Evolutionary conservation across 2,113 vertebrate genomes (phyloP).

Genomic region (Nesogale talazaci): DNA sequence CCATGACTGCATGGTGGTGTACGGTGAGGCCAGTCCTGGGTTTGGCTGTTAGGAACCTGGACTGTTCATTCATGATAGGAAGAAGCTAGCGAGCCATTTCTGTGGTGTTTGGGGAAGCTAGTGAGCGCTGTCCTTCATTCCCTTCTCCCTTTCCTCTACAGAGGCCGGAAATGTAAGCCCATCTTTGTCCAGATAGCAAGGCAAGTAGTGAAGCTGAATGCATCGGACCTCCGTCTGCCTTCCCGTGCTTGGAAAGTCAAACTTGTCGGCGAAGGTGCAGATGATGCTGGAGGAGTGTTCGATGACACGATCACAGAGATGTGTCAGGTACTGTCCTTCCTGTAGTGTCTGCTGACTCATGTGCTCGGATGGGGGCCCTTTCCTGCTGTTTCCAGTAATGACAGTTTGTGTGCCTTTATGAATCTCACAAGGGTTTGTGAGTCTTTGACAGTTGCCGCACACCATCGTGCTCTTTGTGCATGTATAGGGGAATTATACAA

Average conservation of each 20-base stretch:
- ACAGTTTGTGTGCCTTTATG: background rate
- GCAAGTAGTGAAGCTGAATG: constrained; percentile 92
- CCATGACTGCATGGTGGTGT: too few species aligned
- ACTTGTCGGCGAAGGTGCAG: constrained; percentile 91
- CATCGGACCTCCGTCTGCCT: constrained; percentile 91
- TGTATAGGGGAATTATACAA: background rate
- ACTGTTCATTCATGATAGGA: background rate
- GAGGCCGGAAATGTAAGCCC: constrained; percentile 92
- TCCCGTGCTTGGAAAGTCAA: constrained; percentile 93
- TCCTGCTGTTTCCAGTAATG: background rate
- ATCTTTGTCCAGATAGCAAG: constrained; percentile 92
- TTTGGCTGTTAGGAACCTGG: background rate
- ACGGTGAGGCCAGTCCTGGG: background rate
- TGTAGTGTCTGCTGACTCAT: background rate
- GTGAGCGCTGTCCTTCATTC: constrained; percentile 32
- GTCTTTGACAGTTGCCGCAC: background rate
- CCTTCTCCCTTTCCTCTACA: constrained; percentile 60
- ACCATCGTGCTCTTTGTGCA: background rate
- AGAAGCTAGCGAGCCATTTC: background rate
- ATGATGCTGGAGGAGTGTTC: constrained; percentile 92
- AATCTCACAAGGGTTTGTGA: background rate
- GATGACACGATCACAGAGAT: constrained; percentile 94
- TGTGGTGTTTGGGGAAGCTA: constrained; percentile 17
- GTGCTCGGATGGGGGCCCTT: background rate
- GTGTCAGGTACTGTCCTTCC: constrained; percentile 88